Evolutionary conservation across 2,797 vertebrate species (phyloP).

Genomic region (Phylloscopus collybita): DNA sequence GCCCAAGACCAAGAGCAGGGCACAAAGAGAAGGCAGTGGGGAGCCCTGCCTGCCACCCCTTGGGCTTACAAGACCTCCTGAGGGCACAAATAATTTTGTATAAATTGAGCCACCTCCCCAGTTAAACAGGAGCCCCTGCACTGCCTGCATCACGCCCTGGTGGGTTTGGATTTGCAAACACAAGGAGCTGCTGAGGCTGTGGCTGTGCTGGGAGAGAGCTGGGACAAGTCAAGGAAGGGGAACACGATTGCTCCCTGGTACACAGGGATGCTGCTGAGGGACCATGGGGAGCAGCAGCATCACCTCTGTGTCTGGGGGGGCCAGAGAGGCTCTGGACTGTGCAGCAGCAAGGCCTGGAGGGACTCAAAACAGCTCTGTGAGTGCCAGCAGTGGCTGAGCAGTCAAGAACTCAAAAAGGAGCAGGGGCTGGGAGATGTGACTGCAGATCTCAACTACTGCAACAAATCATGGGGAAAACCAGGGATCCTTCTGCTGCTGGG

Average conservation of each 20-base stretch:
- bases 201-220: not conserved
- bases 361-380: not conserved
- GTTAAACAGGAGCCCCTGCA: not conserved
- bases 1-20: rapidly evolving
- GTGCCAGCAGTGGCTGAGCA: not conserved
- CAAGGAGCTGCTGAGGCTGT: not conserved
- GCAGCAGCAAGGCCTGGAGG: not conserved
- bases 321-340: not conserved
- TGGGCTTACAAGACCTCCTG: not conserved
- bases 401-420: not conserved
- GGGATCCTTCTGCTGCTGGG: not conserved
- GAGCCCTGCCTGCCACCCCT: not conserved
- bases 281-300: not conserved
- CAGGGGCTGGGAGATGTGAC: not conserved
- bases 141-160: not conserved
- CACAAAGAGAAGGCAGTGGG: not conserved
- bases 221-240: rapidly evolving
- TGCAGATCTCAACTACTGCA: not conserved
- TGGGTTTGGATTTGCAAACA: not conserved
- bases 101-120: not conserved
- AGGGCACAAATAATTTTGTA: not conserved
- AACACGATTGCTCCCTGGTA: rapidly evolving
- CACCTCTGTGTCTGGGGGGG: not conserved
- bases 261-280: not conserved
- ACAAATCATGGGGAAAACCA: not conserved